Base-by-base conservation (phyloP, 2,113 vertebrate species). In the Cervus canadensis region DNA sequence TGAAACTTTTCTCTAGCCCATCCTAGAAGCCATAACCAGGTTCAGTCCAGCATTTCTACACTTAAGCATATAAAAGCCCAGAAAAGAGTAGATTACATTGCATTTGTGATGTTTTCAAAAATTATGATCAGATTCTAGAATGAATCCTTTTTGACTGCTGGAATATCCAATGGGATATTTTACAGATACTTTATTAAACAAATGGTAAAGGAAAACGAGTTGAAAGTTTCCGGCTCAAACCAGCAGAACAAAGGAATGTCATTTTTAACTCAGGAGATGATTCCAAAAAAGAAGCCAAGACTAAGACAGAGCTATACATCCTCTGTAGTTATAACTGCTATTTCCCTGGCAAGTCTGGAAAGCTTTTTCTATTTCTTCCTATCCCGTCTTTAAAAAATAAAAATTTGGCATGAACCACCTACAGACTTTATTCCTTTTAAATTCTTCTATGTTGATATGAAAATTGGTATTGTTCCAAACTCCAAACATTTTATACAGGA, bases 381-480 rank as follows among this genome's bases (percentile, higher is more conserved):
- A 71, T 36, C 4, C 4, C 0, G 0, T 19, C 30, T 9, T 17
- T 13, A 36, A 25, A 40, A 83, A 83, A 82, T 23, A 25, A 83
- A 83, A 33, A 21, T 89, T 96, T 79, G 36, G 50, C 62, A 95
- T 2, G 30, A 93, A 57, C 21, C 54, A 95, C 19, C 57, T 87
- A 89, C 16, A 92, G 50, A 86, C n/a, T 87, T 92, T 86, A 95
- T 79, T 83, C 45, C 23, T 78, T 95, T 97, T 71, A n/a, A 95
- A 92, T 91, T 87, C 30, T 97, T 52, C 87, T 88, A 59, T 85
- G 52, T 92, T 95, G 78, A 45, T 59, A 89, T 12, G 67, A 97
- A 96, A 95, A 60, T 48, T 90, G 84, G 50, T 84, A 71, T 57
- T 71, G 9, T 87, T 89, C 87, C 60, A 96, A 97, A 76, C 40